These are phyloP conservation scores for Zingel zingel DNA, from an alignment of 2,113 vertebrate species.

Conservation along the genomic window DNA sequence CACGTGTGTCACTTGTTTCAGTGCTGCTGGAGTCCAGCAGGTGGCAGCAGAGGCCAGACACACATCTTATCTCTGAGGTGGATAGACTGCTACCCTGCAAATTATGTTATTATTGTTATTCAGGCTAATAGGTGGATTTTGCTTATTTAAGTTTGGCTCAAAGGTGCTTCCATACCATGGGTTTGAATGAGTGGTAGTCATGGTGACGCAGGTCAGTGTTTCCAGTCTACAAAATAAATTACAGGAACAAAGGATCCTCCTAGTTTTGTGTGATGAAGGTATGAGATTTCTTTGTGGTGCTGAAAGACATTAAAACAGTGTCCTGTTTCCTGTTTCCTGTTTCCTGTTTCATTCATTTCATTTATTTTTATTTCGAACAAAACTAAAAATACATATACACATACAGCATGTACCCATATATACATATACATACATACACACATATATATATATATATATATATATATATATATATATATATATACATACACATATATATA, in stretches of 20 bases:
- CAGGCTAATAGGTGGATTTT: background rate
- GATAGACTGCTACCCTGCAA: background rate
- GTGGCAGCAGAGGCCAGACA: conserved; percentile 38
- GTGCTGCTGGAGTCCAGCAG: conserved; percentile 45
- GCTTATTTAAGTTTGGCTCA: background rate
- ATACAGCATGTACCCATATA: too few relatives aligned
- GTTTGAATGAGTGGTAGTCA: background rate
- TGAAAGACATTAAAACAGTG: background rate
- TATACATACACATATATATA: too few relatives aligned
- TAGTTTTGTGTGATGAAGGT: too few relatives aligned
- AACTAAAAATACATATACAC: too few relatives aligned
- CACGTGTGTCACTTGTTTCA: background rate
- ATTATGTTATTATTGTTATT: background rate
- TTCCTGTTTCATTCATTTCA: background rate
- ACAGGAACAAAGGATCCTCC: too few relatives aligned
- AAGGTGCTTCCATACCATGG: too few relatives aligned
- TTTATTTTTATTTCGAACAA: too few relatives aligned
- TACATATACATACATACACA: too few relatives aligned
- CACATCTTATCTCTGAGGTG: background rate
- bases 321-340: background rate
- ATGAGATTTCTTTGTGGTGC: background rate
- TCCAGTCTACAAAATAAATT: background rate
- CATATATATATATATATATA: too few relatives aligned
- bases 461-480: too few relatives aligned
- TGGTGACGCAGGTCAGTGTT: too few relatives aligned